Evolutionary conservation across 2,797 vertebrate species (phyloP).

Genomic region (Notamacropus eugenii): DNA sequence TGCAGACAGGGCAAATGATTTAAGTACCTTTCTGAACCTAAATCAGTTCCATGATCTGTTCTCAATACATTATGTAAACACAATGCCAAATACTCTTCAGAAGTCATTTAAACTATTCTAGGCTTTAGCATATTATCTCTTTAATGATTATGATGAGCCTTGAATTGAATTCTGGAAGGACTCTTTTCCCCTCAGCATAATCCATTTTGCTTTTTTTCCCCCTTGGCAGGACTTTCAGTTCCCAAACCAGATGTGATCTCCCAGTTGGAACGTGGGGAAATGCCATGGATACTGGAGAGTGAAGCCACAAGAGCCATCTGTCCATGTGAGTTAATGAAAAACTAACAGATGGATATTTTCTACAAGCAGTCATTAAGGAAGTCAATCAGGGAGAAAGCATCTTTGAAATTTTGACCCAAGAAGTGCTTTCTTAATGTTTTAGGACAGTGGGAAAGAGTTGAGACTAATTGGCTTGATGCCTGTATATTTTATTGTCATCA

Average conservation of each 20-base stretch:
- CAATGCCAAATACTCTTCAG: not conserved
- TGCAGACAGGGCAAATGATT: not conserved
- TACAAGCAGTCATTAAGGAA: not conserved
- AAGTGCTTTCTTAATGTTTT: not conserved
- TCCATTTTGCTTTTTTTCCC: not conserved
- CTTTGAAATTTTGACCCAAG: not conserved
- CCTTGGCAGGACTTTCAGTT: not conserved
- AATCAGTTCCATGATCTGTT: not conserved
- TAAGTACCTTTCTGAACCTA: not conserved
- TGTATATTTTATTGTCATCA: not conserved
- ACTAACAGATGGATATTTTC: not conserved
- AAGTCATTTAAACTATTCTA: not conserved
- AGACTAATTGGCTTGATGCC: not conserved
- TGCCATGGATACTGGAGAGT: not conserved
- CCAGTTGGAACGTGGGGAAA: not conserved
- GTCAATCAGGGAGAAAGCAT: not conserved
- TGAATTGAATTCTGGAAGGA: not conserved
- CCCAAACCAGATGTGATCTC: not conserved
- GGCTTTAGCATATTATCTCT: not conserved
- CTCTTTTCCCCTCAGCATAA: not conserved
- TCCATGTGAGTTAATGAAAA: not conserved
- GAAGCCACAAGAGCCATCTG: not conserved
- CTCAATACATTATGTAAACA: not conserved
- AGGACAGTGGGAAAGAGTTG: not conserved
- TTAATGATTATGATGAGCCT: not conserved